Conservation (phyloP, 2,113 vertebrate genomes). For the Trochalopteron elliotii region DNA sequence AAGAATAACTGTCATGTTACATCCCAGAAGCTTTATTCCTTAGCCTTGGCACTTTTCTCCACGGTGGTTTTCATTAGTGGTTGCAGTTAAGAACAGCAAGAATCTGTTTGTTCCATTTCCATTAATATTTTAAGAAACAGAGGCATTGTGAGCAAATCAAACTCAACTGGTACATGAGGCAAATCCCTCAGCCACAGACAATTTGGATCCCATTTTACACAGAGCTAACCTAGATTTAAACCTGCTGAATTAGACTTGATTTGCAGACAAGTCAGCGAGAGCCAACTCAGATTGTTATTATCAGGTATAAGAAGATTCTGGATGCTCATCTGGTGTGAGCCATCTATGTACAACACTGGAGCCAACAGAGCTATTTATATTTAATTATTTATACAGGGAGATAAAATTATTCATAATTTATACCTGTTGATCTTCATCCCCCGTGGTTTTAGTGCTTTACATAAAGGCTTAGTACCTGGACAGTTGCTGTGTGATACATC, state of each 20-base stretch:
- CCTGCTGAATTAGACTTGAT: neutral
- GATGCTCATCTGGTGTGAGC: neutral
- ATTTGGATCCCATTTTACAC: neutral
- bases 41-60: neutral
- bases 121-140: neutral
- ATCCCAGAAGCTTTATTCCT: neutral
- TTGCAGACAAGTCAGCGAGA: neutral
- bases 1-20: neutral
- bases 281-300: rapidly evolving
- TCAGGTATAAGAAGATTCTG: neutral
- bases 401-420: neutral
- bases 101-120: neutral
- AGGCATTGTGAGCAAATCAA: neutral
- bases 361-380: neutral
- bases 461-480: neutral
- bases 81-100: neutral
- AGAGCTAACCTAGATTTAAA: neutral
- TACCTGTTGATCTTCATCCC: neutral
- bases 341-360: neutral
- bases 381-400: neutral
- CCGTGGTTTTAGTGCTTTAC: neutral
- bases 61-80: neutral
- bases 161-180: neutral
- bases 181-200: neutral
- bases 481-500: neutral